Base-by-base conservation (phyloP, 35 echinoderm and acorn worm species). In the Ophiothrix spiculata region DNA sequence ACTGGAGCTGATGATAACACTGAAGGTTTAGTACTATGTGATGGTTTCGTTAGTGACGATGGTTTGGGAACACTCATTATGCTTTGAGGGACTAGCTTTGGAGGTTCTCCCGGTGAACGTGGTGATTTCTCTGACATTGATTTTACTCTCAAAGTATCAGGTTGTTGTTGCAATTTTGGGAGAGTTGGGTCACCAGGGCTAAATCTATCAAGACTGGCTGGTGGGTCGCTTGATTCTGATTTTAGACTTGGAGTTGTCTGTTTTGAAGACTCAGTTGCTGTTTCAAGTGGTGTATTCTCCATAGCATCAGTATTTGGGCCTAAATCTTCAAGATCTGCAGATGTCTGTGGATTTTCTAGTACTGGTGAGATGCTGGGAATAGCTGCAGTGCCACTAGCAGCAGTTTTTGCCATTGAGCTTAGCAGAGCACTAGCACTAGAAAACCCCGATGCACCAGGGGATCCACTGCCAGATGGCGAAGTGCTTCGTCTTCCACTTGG, bases 341-440 rank as follows among this genome's bases (percentile, higher is more conserved):
- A 25, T 12, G 6, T 28, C 29, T 69, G 60, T 25, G 8, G 23
- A 69, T 69, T 69, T 4, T 69, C 60, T 2, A 15, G 3, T 6
- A 10, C 60, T 15, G 60, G 60, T 69, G 60, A 69, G 60, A 69
- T 69, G 25, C 60, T 69, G 29, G 81, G 56, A 29, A 76, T 84
- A 28, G 38, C 78, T 15, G 63, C 36, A 15, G 81, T 78, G 38
- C 73, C 88, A 29, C 80, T 84, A 32, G 80, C 32, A 34, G 88
- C 88, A 36, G 88, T 84, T 49, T 90, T 90, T 82, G 88, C 88
- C 2, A 90, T 90, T 17, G 88, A 90, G 73, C 88, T 90, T 23
- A 90, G 74, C 23, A 90, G 76, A 25, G 88, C 88, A 84, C 88
- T 90, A 35, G 88, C 88, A 84, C 88, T 90, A 14, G 64, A 75